Percentiles rank a stretch among this genome's conserved stretches.
phyloP scores from a whole-genome alignment of 2,888 invertebrate species.

The Agrilus cyanescens region DNA sequence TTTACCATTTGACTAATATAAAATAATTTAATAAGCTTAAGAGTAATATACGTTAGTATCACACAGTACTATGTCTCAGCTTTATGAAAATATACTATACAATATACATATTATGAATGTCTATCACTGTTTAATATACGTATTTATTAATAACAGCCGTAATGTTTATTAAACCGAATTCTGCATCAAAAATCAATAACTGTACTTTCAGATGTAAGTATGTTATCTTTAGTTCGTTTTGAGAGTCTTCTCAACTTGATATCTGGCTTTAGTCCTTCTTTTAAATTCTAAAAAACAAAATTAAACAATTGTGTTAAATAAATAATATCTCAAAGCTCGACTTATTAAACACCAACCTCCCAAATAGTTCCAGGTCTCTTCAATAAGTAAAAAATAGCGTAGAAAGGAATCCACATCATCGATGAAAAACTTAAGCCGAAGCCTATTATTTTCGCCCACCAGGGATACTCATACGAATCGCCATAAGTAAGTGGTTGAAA shows the following conservation, averaged over 20 bases:
- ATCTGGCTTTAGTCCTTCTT: slow-evolving; percentile 37
- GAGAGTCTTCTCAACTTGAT: slow-evolving; percentile 37
- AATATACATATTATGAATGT: too few relatives aligned
- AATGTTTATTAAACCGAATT: too few relatives aligned
- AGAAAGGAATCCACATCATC: slow-evolving; percentile 52
- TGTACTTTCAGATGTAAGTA: slow-evolving; percentile 40
- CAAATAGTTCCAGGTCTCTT: slow-evolving; percentile 39
- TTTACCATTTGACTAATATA: too few relatives aligned
- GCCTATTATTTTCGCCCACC: slow-evolving; percentile 48
- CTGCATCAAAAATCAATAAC: slow-evolving; percentile 23
- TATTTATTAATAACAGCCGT: too few relatives aligned
- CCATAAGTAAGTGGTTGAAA: slow-evolving; percentile 47
- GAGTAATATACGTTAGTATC: too few relatives aligned
- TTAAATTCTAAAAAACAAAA: slow-evolving; percentile 34
- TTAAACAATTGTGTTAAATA: neutral
- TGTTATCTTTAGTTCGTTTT: slow-evolving; percentile 34
- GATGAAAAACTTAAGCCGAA: slow-evolving; percentile 47
- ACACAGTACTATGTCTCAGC: too few relatives aligned
- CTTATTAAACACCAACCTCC: slow-evolving; percentile 33
- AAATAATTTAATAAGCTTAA: too few relatives aligned
- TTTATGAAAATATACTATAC: too few relatives aligned
- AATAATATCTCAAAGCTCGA: too few relatives aligned
- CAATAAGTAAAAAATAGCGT: slow-evolving; percentile 46
- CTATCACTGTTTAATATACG: too few relatives aligned
- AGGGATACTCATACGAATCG: slow-evolving; percentile 42